Evolutionary conservation across 2,113 vertebrate genomes (phyloP).

Genomic region (Lepus timidus): DNA sequence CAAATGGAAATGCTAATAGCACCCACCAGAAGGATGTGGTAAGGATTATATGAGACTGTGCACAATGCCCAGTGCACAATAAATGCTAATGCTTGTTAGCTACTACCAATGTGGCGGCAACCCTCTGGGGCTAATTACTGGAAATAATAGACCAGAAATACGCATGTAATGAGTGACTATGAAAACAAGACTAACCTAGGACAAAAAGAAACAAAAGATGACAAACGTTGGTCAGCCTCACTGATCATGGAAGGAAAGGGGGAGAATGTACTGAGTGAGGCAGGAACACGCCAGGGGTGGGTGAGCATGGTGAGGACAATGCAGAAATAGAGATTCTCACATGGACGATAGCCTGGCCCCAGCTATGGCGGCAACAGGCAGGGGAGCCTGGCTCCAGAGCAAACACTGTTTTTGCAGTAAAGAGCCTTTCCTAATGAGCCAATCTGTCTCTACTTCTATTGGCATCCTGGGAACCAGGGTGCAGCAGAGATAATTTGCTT

Average conservation of each 20-base stretch:
- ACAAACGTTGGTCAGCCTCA: not conserved
- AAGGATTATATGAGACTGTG: not conserved
- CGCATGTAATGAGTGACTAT: not conserved
- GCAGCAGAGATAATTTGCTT: conserved; percentile 80
- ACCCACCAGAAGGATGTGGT: not conserved
- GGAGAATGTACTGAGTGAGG: not conserved
- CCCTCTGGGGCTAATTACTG: conserved; percentile 48
- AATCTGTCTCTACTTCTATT: conserved; percentile 82
- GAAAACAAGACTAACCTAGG: conserved; percentile 29
- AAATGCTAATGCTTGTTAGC: not conserved
- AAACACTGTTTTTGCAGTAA: conserved; percentile 70
- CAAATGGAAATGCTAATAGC: not conserved
- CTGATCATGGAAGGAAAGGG: conserved; percentile 16
- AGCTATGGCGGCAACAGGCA: conserved; percentile 59
- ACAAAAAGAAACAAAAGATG: not conserved
- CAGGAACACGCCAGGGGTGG: not conserved
- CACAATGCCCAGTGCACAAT: not conserved
- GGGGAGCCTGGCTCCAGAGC: conserved; percentile 60
- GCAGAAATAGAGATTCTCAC: not conserved
- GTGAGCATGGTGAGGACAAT: not conserved
- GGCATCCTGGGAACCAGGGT: conserved; percentile 83
- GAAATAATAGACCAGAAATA: conserved; percentile 48
- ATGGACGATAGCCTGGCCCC: not conserved
- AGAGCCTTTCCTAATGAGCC: conserved; percentile 83
- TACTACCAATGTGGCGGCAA: not conserved